These are phyloP conservation scores for Pollenia amentaria DNA, from an alignment of 2,888 invertebrate genomes.

Conservation along the genomic window DNA sequence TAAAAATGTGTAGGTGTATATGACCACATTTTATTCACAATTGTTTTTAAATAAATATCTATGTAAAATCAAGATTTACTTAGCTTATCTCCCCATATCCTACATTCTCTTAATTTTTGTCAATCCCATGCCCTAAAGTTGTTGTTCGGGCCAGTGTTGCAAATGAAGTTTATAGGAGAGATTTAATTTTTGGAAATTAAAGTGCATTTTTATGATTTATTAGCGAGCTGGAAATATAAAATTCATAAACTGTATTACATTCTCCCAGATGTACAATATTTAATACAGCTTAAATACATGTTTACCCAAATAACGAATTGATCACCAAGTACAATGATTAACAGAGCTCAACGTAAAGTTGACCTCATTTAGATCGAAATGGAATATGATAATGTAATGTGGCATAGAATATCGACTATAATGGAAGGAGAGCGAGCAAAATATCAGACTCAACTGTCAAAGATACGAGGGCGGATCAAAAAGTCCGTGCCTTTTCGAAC, in stretches of 20 bases:
- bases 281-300: conserved; percentile 4
- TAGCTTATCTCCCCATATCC: neutral
- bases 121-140: conserved; percentile 1
- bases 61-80: conserved; percentile 27
- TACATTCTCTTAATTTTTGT: conserved; percentile 9
- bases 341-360: neutral
- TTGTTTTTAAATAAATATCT: neutral
- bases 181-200: conserved; percentile 42
- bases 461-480: too few species aligned
- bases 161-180: conserved; percentile 14
- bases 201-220: conserved; percentile 67
- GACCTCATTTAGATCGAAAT: conserved; percentile 12
- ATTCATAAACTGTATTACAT: neutral
- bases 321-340: neutral
- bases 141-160: neutral
- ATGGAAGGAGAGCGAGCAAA: too few species aligned
- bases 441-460: too few species aligned
- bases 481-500: too few species aligned
- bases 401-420: too few species aligned
- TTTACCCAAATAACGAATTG: neutral
- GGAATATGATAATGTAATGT: neutral
- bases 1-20: conserved; percentile 28
- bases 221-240: too few species aligned
- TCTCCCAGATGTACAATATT: neutral
- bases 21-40: neutral